Evolutionary conservation across 2,888 invertebrate species (phyloP).

Genomic region (Metacarcinus magister): DNA sequence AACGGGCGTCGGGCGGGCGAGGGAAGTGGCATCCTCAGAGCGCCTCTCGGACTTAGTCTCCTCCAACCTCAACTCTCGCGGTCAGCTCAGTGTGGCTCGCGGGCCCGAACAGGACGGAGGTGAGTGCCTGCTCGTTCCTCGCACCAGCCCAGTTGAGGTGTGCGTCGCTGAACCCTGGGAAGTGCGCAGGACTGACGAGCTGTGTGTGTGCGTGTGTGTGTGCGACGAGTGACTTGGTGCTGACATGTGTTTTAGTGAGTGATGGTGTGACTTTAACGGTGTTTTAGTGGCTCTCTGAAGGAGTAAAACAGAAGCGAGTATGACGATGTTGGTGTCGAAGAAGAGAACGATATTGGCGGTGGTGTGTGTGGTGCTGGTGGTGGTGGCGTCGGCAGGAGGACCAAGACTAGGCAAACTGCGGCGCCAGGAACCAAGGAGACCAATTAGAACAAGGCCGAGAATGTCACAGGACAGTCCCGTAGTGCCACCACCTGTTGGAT

Average conservation of each 20-base stretch:
- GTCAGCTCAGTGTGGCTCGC: slow-evolving; percentile 73
- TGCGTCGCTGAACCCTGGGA: slow-evolving; percentile 56
- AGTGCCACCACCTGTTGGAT: not conserved
- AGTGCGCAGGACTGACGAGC: not conserved
- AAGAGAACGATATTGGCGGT: slow-evolving; percentile 60
- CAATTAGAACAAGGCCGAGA: not conserved
- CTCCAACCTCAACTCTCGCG: slow-evolving; percentile 42
- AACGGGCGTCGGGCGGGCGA: not conserved
- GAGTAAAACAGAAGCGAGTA: not conserved
- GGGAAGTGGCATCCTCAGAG: slow-evolving; percentile 47
- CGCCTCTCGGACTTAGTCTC: slow-evolving; percentile 64
- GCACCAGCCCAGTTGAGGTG: slow-evolving; percentile 23
- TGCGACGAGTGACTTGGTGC: not conserved
- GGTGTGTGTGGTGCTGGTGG: slow-evolving; percentile 69
- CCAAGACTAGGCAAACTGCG: slow-evolving; percentile 47
- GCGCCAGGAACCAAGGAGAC: slow-evolving; percentile 52
- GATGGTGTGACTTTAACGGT: not conserved
- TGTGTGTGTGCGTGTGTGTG: slow-evolving; percentile 37
- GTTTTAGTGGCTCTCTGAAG: not conserved
- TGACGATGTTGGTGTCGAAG: not conserved
- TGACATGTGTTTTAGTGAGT: not conserved
- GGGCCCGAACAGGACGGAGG: slow-evolving; percentile 66
- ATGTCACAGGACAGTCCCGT: not conserved
- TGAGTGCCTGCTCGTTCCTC: slow-evolving; percentile 57
- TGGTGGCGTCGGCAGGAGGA: slow-evolving; percentile 39